Conservation (phyloP, 1,140 invertebrate species). For the Pararge aegeria region DNA sequence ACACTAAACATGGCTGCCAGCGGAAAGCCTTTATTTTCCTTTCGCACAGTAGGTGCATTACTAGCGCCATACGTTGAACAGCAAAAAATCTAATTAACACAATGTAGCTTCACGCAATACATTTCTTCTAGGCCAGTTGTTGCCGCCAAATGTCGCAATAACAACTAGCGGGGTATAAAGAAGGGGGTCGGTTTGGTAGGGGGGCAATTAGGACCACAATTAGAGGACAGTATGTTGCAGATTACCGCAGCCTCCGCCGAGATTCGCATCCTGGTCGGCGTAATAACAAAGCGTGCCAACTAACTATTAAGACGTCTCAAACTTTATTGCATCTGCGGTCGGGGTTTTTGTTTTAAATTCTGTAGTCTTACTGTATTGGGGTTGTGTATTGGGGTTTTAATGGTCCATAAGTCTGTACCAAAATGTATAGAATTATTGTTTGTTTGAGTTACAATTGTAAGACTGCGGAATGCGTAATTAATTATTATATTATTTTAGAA, state of each 20-base stretch:
- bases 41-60: neutral
- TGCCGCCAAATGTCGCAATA: constrained; percentile 41
- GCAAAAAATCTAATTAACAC: constrained; percentile 12
- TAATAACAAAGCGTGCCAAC: constrained; percentile 65
- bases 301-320: constrained; percentile 68
- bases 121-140: constrained; percentile 34
- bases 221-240: constrained; percentile 77
- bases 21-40: neutral
- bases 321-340: constrained; percentile 43
- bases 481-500: no score
- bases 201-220: constrained; percentile 78
- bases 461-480: no score
- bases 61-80: neutral
- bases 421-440: no score
- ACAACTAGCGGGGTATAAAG: constrained; percentile 54
- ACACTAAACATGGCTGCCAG: no score
- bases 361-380: no score
- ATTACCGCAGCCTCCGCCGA: constrained; percentile 65
- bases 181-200: constrained; percentile 31
- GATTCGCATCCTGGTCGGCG: constrained; percentile 54
- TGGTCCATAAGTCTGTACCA: no score
- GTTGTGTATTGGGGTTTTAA: no score
- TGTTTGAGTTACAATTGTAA: no score
- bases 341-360: constrained; percentile 18
- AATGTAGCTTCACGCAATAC: constrained; percentile 18